Base-by-base conservation (phyloP, 2,113 vertebrate genomes). In the Platanista minor region DNA sequence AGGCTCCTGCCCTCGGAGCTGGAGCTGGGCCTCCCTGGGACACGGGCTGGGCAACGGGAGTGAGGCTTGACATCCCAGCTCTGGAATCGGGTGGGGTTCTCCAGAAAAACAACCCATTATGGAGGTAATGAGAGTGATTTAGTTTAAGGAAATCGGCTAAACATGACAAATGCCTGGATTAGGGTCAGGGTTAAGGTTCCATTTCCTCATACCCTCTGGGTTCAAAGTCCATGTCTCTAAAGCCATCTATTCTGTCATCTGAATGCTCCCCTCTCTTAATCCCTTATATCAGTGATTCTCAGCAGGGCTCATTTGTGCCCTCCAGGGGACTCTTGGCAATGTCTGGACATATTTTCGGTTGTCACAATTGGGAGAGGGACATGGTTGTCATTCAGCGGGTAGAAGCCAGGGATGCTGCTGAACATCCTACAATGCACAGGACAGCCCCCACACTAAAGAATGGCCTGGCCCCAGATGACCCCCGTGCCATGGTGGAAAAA, bases 121-220 rank as follows among this genome's bases (percentile, higher is more conserved):
- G 1, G 31, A n/a, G 2, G 11, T 7, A 69, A 6, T 36, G 3
- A 71, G 54, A 86, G 29, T 67, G 31, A 52, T 61, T 67, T 14
- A 20, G 43, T 83, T 33, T 52, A 61, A 94, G 62, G 46, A 72
- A 86, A 62, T 8, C 31, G 87, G 75, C 67, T 72, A 12, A 21
- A 27, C 29, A 1, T 36, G n/a, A 3, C 10, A 13, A 69, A 36
- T 67, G 52, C 41, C 85, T 43, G 18, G 27, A 4, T 80, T 57
- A 10, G 36, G 17, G 39, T 87, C 14, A 27, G 36, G 25, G 84
- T 8, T 41, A 33, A 25, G 25, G 20, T 61, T 81, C 36, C 46
- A 31, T 7, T 33, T n/a, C 25, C 27, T 57, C 74, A 6, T 12
- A n/a, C 61, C 36, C 18, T 69, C 2, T 0, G 1, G 7, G 25